phyloP scores from a whole-genome alignment of 2,888 invertebrate genomes.

The Monochamus alternatus region DNA sequence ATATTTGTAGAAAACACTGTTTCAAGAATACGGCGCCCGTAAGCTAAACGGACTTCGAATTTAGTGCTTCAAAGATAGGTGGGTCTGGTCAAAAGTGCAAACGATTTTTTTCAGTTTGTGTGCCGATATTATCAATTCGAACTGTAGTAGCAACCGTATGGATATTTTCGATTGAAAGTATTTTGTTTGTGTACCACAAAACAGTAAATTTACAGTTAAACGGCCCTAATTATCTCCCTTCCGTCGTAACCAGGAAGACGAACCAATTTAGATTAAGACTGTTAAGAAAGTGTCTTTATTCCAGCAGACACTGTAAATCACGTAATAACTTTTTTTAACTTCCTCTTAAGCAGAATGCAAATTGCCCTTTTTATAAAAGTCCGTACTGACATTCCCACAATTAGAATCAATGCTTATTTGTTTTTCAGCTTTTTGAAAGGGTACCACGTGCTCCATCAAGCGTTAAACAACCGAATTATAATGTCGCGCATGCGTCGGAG shows the following conservation, averaged over 20 bases:
- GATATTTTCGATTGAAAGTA: neutral
- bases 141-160: neutral
- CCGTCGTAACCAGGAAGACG: conserved; percentile 53
- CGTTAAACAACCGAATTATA: conserved; percentile 48
- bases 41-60: too few relatives aligned
- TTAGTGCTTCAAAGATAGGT: too few relatives aligned
- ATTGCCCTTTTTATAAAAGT: conserved; percentile 44
- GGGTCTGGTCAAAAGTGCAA: too few relatives aligned
- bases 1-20: too few relatives aligned
- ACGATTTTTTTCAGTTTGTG: too few relatives aligned
- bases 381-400: conserved; percentile 54
- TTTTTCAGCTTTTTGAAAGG: conserved; percentile 50
- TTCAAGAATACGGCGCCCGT: too few relatives aligned
- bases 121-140: too few relatives aligned
- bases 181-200: neutral
- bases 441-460: conserved; percentile 43
- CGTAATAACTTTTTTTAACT: conserved; percentile 53
- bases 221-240: conserved; percentile 48
- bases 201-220: conserved; percentile 48
- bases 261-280: conserved; percentile 53
- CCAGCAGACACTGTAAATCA: conserved; percentile 46
- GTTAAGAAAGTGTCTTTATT: conserved; percentile 52
- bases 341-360: conserved; percentile 52
- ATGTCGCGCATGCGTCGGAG: conserved; percentile 21
- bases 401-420: conserved; percentile 50